Evolutionary conservation across 2,113 vertebrate genomes (phyloP).

Genomic region (Mirza zaza): DNA sequence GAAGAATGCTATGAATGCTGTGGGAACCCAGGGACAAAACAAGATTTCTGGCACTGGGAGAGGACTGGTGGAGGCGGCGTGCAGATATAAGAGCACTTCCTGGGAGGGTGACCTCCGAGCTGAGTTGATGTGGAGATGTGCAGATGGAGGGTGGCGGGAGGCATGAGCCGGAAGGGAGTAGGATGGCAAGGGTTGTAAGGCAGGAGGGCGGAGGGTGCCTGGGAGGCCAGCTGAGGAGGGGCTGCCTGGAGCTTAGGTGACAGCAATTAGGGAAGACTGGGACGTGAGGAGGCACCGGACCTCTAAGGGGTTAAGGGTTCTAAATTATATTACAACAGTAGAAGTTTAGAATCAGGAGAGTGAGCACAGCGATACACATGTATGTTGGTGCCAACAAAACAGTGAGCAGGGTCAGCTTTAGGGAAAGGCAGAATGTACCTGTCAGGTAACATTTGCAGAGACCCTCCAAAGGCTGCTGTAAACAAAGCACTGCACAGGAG

Average conservation of each 20-base stretch:
- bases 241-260: background rate
- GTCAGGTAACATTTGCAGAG: background rate
- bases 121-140: too few species aligned
- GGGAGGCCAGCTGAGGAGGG: background rate
- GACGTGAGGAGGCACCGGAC: background rate
- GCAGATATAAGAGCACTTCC: background rate
- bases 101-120: background rate
- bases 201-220: background rate
- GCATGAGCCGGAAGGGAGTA: rapidly evolving
- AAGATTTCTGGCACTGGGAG: background rate
- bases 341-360: background rate
- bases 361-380: too few species aligned
- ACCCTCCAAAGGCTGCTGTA: background rate
- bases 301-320: background rate
- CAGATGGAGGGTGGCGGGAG: background rate
- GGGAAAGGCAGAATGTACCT: background rate
- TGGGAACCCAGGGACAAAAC: background rate
- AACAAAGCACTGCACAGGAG: rapidly evolving
- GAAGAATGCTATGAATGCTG: background rate
- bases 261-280: background rate
- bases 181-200: background rate
- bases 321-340: background rate
- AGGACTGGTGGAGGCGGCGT: background rate
- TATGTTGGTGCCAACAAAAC: background rate
- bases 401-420: background rate